These are phyloP conservation scores for Herpailurus yagouaroundi DNA, from an alignment of 2,113 vertebrate species.

Conservation along the genomic window DNA sequence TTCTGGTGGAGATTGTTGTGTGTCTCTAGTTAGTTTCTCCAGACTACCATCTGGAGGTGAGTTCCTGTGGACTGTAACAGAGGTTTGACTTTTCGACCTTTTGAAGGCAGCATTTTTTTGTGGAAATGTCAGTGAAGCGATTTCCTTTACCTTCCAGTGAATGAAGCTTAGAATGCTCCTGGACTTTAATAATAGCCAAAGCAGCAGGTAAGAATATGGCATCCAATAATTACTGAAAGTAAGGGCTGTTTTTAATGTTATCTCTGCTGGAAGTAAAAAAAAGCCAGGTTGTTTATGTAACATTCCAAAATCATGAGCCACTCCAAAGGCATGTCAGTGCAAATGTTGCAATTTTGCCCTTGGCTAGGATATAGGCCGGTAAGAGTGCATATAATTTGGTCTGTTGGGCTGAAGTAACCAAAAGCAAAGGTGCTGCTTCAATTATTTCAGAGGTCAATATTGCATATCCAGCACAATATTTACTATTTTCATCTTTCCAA, in stretches of 20 bases:
- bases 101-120: background rate
- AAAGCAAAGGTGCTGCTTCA: background rate
- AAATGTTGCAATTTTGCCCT: background rate
- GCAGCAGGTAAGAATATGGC: background rate
- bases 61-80: background rate
- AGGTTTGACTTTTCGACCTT: background rate
- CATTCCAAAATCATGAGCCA: background rate
- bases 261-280: background rate
- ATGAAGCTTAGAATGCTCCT: background rate
- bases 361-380: background rate
- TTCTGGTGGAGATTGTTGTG: background rate
- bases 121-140: background rate
- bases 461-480: background rate
- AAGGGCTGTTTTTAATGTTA: background rate
- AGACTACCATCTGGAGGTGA: background rate
- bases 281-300: background rate
- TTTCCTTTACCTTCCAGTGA: background rate
- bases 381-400: background rate
- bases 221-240: background rate
- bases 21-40: background rate
- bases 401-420: background rate
- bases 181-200: background rate
- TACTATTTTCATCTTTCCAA: background rate
- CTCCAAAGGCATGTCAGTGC: background rate
- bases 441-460: background rate